A percentile compares a stretch with the other conserved stretches of the same genome.
Evolutionary conservation across 2,113 vertebrate genomes (phyloP).

Genomic region (Ploceus nigricollis): DNA sequence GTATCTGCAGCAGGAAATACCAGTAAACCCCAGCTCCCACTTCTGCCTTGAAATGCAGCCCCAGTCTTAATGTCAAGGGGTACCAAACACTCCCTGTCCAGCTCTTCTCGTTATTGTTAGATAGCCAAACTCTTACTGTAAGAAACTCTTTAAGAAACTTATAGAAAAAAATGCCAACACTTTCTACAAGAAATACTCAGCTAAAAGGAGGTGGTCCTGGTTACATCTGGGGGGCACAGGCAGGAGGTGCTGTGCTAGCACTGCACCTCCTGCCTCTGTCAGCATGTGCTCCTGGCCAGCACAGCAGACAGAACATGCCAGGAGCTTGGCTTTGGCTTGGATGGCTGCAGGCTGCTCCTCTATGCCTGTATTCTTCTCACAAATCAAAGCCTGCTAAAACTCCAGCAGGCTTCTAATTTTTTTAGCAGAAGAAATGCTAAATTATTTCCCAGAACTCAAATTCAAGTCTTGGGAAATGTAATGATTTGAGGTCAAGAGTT

Average conservation of each 20-base stretch:
- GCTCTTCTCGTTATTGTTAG: not conserved
- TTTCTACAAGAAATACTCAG: not conserved
- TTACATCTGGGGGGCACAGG: not conserved
- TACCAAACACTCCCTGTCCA: not conserved
- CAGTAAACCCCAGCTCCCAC: not conserved
- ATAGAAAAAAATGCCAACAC: fast-evolving
- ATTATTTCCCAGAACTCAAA: not conserved
- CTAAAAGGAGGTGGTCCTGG: not conserved
- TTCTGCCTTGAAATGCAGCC: not conserved
- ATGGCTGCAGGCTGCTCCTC: not conserved
- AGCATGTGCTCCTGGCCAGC: not conserved
- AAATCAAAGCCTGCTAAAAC: not conserved
- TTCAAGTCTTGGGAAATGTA: not conserved
- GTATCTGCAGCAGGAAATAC: not conserved
- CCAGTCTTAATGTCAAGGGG: not conserved
- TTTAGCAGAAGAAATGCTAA: not conserved
- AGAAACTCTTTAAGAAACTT: not conserved
- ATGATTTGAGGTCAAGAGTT: not conserved
- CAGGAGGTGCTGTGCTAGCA: not conserved
- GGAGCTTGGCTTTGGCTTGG: not conserved
- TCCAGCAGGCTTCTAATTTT: not conserved
- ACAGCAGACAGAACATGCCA: fast-evolving
- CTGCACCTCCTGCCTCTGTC: not conserved
- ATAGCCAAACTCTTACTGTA: not conserved
- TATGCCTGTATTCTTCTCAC: not conserved